A percentile compares a stretch with the other conserved stretches of the same genome.
Conservation (phyloP, 2,888 invertebrate species). For the Aphodius granarius region DNA sequence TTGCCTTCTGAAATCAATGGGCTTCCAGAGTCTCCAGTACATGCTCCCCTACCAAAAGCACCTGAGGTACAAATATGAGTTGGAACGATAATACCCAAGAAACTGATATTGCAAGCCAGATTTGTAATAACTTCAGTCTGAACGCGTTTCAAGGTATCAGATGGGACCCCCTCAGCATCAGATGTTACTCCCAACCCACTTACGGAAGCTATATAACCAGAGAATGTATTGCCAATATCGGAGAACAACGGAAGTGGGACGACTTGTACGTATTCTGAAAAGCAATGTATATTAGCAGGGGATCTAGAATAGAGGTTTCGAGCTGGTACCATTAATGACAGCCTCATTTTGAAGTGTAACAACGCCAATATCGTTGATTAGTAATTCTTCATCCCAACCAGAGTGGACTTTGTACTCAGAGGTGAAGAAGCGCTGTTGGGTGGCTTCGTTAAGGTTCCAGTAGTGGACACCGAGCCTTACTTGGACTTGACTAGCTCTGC, state of each 20-base stretch:
- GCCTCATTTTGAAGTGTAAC: constrained; percentile 1
- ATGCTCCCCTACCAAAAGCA: constrained; percentile 51
- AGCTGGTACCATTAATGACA: constrained; percentile 2
- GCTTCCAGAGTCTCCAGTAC: constrained; percentile 57
- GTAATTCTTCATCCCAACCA: constrained; percentile 32
- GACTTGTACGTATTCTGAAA: constrained; percentile 2
- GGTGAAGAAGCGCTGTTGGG: constrained; percentile 35
- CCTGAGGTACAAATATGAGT: constrained; percentile 57
- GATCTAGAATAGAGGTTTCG: neutral
- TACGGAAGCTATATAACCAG: constrained; percentile 49
- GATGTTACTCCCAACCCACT: constrained; percentile 56
- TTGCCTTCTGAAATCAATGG: constrained; percentile 28
- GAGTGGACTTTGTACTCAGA: constrained; percentile 29
- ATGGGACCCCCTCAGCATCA: constrained; percentile 30
- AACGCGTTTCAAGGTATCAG: neutral
- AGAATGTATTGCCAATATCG: constrained; percentile 44
- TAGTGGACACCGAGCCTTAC: constrained; percentile 41
- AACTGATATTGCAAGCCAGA: constrained; percentile 51
- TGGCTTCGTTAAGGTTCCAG: constrained; percentile 38
- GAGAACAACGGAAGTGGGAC: constrained; percentile 26
- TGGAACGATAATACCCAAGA: constrained; percentile 48
- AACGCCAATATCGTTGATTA: constrained; percentile 52
- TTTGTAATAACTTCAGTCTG: constrained; percentile 6
- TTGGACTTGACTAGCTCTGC: constrained; percentile 41
- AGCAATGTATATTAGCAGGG: neutral